Conservation (phyloP, 2,797 vertebrate species). For the Buphagus erythrorhynchus region DNA sequence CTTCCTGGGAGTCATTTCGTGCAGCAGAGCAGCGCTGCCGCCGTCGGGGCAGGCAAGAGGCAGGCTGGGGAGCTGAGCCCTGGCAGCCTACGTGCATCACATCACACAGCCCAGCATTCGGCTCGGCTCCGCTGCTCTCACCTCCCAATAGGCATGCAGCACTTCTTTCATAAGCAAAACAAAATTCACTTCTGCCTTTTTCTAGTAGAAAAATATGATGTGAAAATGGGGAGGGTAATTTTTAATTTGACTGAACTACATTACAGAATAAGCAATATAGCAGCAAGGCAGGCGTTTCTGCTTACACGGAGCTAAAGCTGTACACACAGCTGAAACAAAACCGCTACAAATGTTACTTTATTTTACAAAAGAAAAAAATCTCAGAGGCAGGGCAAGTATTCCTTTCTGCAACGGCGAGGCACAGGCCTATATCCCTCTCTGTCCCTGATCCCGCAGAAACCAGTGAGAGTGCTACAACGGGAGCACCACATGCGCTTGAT, state of each 20-base stretch:
- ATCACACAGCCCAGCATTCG: neutral
- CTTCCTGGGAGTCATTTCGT: neutral
- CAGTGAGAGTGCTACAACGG: fast-evolving
- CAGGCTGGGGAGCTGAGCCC: neutral
- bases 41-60: neutral
- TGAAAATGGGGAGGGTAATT: neutral
- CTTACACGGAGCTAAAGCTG: neutral
- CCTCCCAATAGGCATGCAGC: neutral
- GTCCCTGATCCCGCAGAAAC: neutral
- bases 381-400: neutral
- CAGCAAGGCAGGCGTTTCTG: neutral
- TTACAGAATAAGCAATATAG: neutral
- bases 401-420: neutral
- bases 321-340: neutral
- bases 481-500: neutral
- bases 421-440: neutral
- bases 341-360: neutral
- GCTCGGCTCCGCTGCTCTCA: neutral
- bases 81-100: conserved; percentile 36
- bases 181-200: neutral
- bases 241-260: neutral
- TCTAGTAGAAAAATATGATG: neutral
- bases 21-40: neutral
- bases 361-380: neutral
- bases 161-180: neutral